A percentile compares a stretch with the other conserved stretches of the same genome.
Conservation (phyloP, 2,113 vertebrate species). For the Pholis gunnellus region DNA sequence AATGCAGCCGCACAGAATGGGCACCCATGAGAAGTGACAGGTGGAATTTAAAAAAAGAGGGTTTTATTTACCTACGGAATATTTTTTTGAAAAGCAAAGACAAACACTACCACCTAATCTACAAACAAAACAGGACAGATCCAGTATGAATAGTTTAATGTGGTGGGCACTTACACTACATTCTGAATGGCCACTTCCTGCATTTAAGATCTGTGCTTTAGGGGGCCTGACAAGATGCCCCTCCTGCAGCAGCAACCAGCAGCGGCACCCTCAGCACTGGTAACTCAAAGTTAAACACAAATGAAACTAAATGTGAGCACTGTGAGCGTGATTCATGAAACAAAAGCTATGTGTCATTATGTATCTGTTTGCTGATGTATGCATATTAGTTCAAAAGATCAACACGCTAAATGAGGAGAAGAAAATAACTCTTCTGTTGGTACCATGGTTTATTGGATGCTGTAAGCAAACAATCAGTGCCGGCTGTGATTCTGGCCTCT, state of each 20-base stretch:
- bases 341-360: background rate
- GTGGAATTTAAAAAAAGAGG: background rate
- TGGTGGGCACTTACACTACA: background rate
- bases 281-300: background rate
- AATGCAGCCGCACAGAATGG: no score
- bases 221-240: background rate
- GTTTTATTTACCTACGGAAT: background rate
- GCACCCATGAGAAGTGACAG: background rate
- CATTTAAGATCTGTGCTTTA: background rate
- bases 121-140: background rate
- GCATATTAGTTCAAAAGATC: background rate
- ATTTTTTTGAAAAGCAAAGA: background rate
- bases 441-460: background rate
- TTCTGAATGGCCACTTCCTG: background rate
- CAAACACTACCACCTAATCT: background rate
- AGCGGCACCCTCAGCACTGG: background rate
- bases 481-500: background rate
- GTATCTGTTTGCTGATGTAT: background rate
- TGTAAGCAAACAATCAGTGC: constrained; percentile 19
- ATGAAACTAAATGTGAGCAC: background rate
- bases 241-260: background rate
- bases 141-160: background rate
- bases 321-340: background rate
- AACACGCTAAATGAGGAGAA: background rate
- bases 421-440: background rate